Conservation (phyloP, 2,888 invertebrate species). For the Tenthredo notha region DNA sequence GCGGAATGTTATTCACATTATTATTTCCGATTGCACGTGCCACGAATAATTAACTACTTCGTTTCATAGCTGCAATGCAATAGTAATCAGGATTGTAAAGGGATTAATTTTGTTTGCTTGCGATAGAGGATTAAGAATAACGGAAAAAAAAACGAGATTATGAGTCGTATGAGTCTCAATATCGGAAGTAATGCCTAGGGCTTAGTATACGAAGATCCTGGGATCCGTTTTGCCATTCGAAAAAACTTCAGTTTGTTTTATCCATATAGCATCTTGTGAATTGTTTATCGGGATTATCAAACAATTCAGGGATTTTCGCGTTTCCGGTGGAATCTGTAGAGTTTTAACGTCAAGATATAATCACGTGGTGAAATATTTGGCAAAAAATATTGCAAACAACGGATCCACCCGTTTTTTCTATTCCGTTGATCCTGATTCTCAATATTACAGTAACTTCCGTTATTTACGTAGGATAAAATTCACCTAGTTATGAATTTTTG, state of each 20-base stretch:
- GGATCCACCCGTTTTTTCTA: not conserved
- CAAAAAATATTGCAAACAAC: not conserved
- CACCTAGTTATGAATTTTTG: not conserved
- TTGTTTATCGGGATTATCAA: not conserved
- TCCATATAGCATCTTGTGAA: not conserved
- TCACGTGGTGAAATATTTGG: not conserved
- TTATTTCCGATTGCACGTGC: slow-evolving; percentile 39
- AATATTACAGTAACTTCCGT: not conserved
- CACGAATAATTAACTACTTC: slow-evolving; percentile 22
- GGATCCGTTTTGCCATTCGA: not conserved
- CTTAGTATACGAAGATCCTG: not conserved
- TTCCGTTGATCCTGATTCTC: not conserved
- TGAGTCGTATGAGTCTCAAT: too few species aligned
- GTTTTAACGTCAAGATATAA: not conserved
- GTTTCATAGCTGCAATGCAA: not conserved
- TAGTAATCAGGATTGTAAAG: slow-evolving; percentile 4
- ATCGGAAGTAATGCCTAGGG: not conserved
- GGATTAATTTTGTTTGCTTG: not conserved
- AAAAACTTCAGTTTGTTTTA: not conserved
- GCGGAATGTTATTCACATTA: slow-evolving; percentile 48
- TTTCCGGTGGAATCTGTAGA: not conserved
- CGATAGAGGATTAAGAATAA: not conserved
- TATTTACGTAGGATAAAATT: not conserved
- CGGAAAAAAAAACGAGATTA: not conserved
- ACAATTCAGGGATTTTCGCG: not conserved